Conservation (phyloP, 2,888 invertebrate genomes). For the Cephus spinipes region DNA sequence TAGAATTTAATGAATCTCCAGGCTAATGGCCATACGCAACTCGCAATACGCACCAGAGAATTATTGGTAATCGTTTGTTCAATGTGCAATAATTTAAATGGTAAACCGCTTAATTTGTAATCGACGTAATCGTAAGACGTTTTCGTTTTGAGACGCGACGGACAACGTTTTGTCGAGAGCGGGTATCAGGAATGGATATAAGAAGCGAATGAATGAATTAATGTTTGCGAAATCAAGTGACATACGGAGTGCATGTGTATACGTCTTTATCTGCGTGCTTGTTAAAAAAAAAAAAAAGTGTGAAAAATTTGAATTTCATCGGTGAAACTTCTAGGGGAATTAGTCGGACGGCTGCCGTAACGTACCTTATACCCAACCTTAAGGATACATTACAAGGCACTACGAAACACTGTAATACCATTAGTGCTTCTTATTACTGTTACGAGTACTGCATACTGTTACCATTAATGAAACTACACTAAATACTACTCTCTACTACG, state of each 20-base stretch:
- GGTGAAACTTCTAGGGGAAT: not conserved
- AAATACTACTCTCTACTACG: not conserved
- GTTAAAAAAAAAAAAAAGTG: slow-evolving; percentile 8
- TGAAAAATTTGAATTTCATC: not conserved
- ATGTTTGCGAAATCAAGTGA: not conserved
- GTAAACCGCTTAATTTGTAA: slow-evolving; percentile 46
- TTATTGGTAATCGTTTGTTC: slow-evolving; percentile 52
- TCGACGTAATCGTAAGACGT: slow-evolving; percentile 17
- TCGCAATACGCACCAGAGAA: slow-evolving; percentile 46
- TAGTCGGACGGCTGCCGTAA: not conserved
- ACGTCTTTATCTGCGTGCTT: not conserved
- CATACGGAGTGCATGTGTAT: not conserved
- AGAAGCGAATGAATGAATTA: not conserved
- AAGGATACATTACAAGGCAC: not conserved
- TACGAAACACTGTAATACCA: not conserved
- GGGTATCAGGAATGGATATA: not conserved
- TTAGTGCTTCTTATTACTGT: not conserved
- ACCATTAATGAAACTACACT: not conserved
- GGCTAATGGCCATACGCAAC: slow-evolving; percentile 21
- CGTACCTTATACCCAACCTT: not conserved
- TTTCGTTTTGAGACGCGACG: not conserved
- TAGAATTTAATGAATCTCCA: slow-evolving; percentile 8
- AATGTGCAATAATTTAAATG: slow-evolving; percentile 58
- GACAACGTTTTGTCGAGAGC: not conserved
- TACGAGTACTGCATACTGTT: not conserved